These are phyloP conservation scores for Tenualosa ilisha DNA, from an alignment of 2,797 vertebrate genomes.

Conservation along the genomic window DNA sequence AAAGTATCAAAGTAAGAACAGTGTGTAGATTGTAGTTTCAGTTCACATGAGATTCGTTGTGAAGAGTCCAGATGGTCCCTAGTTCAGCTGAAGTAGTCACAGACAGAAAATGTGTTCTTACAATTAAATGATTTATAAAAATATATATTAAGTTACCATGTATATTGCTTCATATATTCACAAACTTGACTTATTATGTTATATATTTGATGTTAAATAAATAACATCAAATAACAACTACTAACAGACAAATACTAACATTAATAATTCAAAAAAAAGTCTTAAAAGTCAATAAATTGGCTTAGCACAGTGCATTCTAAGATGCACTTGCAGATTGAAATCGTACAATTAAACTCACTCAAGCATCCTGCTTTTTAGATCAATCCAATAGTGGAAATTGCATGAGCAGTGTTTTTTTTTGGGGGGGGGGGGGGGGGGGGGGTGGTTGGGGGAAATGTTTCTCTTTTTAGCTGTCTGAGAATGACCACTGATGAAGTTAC, in stretches of 20 bases:
- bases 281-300: background rate
- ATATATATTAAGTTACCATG: background rate
- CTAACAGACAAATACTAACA: too few relatives aligned
- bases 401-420: background rate
- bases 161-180: background rate
- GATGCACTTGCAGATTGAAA: background rate
- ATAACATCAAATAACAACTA: too few relatives aligned
- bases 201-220: too few relatives aligned
- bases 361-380: background rate
- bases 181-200: background rate
- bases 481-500: constrained; percentile 66
- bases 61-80: background rate
- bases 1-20: background rate
- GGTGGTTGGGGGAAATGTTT: too few relatives aligned
- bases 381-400: background rate
- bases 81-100: background rate
- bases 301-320: background rate
- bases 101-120: background rate
- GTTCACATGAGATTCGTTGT: background rate
- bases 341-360: background rate
- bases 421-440: too few relatives aligned
- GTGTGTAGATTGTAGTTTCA: background rate
- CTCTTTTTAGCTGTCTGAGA: constrained; percentile 54
- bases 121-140: background rate
- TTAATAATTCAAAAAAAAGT: too few relatives aligned